These are phyloP conservation scores for Pelusios castaneus DNA, from an alignment of 2,113 vertebrate species.

Conservation along the genomic window DNA sequence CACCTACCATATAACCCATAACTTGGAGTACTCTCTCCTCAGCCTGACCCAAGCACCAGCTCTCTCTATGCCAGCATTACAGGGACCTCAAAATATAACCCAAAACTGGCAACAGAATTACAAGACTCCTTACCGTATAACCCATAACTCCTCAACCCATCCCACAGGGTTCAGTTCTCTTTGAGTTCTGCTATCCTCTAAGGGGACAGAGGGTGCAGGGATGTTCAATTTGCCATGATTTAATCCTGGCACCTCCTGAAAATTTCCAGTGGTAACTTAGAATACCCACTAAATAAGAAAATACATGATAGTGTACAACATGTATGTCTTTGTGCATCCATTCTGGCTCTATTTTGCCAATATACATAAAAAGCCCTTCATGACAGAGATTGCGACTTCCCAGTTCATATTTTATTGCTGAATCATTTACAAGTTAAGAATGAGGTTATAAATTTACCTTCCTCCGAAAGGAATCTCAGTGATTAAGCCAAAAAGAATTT, in stretches of 20 bases:
- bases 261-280: slow-evolving; percentile 25
- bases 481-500: not conserved
- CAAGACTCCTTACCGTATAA: too few species aligned
- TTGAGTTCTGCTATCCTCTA: too few species aligned
- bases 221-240: slow-evolving; percentile 26
- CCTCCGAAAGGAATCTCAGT: not conserved
- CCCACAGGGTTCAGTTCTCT: too few species aligned
- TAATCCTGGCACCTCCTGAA: not conserved
- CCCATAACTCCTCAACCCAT: too few species aligned
- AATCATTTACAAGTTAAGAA: not conserved
- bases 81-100: too few species aligned
- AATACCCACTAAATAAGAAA: not conserved
- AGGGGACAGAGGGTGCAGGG: not conserved
- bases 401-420: slow-evolving; percentile 11
- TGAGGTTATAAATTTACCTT: not conserved
- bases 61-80: too few species aligned
- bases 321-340: slow-evolving; percentile 26
- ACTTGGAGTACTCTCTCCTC: too few species aligned
- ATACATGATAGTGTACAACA: not conserved
- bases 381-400: not conserved
- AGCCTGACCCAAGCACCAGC: too few species aligned
- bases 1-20: too few species aligned
- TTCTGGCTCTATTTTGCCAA: not conserved
- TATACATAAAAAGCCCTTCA: not conserved
- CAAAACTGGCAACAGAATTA: too few species aligned